Conservation (phyloP, 2,113 vertebrate genomes). For the Leiothrix lutea region DNA sequence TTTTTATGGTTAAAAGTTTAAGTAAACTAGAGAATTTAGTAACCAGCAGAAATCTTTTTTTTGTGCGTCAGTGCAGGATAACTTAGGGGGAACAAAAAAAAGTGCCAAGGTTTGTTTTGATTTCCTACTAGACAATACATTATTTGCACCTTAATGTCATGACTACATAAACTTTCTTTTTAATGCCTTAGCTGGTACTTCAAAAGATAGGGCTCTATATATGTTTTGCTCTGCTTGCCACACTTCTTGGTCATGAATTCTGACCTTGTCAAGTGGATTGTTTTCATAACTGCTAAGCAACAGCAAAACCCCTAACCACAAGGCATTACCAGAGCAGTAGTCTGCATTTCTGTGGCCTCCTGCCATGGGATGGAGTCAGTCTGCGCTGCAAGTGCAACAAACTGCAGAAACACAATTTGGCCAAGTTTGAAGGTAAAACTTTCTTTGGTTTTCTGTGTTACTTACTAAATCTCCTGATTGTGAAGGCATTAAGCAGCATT, state of each 20-base stretch:
- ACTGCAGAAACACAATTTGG: not conserved
- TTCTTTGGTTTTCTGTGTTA: not conserved
- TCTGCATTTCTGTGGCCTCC: not conserved
- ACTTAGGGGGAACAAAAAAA: not conserved
- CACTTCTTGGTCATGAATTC: not conserved
- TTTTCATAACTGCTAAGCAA: constrained; percentile 18
- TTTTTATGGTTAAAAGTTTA: not conserved
- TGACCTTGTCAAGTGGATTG: not conserved
- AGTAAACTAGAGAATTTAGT: not conserved
- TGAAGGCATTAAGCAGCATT: not conserved
- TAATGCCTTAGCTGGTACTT: not conserved
- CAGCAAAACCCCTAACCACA: not conserved
- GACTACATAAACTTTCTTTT: not conserved
- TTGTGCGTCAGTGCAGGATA: not conserved
- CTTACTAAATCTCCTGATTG: not conserved
- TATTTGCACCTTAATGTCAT: not conserved
- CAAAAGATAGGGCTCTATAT: not conserved
- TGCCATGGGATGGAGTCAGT: not conserved
- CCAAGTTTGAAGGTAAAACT: not conserved
- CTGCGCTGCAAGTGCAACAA: not conserved
- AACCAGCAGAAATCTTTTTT: not conserved
- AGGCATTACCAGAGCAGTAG: not conserved
- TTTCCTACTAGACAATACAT: not conserved
- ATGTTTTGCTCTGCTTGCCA: not conserved
- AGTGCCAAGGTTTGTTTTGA: not conserved